A percentile compares a stretch with the other conserved stretches of the same genome.
Evolutionary conservation across 1,140 invertebrate genomes (phyloP).

Genomic region (Drosophila novamexicana): DNA sequence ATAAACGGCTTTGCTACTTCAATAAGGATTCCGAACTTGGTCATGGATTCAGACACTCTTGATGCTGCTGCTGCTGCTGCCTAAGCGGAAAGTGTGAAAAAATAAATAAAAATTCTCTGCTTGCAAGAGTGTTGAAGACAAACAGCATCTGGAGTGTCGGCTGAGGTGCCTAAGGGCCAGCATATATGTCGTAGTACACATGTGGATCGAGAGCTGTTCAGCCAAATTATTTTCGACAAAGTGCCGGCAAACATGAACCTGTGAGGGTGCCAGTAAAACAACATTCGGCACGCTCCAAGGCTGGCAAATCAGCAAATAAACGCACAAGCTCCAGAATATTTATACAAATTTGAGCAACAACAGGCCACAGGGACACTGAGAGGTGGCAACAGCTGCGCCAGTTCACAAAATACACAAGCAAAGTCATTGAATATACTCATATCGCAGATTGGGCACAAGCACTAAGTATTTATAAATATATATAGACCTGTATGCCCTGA

Average conservation of each 20-base stretch:
- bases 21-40: conserved; percentile 27
- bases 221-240: conserved; percentile 75
- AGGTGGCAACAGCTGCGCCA: conserved; percentile 34
- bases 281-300: conserved; percentile 74
- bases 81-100: conserved; percentile 51
- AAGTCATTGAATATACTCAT: conserved; percentile 14
- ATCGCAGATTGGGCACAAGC: conserved; percentile 4
- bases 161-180: conserved; percentile 40
- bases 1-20: conserved; percentile 78
- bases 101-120: conserved; percentile 20
- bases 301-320: conserved; percentile 80
- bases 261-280: conserved; percentile 49
- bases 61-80: conserved; percentile 20
- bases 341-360: conserved; percentile 69
- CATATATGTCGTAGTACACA: conserved; percentile 13
- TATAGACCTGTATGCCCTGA: not conserved
- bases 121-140: conserved; percentile 59
- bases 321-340: conserved; percentile 50
- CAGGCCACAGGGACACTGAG: conserved; percentile 7
- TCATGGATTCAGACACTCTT: not conserved
- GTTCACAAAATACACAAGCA: conserved; percentile 27
- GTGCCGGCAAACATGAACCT: conserved; percentile 37
- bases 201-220: conserved; percentile 49
- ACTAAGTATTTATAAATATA: conserved; percentile 25
- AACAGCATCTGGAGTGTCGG: conserved; percentile 50